These are phyloP conservation scores for Halcyon smyrnensis DNA, from an alignment of 2,797 vertebrate genomes.

Conservation along the genomic window DNA sequence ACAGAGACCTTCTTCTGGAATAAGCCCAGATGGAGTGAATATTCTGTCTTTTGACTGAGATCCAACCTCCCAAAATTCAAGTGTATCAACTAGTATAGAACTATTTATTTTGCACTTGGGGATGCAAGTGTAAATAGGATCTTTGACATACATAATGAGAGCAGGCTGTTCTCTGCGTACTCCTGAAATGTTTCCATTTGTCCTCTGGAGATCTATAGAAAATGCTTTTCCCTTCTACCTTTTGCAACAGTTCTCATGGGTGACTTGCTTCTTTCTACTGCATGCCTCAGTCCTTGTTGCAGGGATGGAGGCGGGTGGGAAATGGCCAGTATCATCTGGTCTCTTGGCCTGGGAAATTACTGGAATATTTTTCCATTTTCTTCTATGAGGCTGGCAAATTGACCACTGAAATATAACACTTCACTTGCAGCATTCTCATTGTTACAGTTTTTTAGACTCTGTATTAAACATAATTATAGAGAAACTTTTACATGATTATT, in stretches of 20 bases:
- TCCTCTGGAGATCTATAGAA: neutral
- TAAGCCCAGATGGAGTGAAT: neutral
- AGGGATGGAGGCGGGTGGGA: neutral
- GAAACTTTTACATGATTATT: neutral
- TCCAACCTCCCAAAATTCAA: neutral
- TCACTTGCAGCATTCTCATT: neutral
- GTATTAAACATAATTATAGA: neutral
- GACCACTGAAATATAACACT: neutral
- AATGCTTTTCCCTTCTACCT: neutral
- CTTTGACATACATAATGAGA: neutral
- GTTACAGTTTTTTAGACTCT: neutral
- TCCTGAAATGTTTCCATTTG: neutral
- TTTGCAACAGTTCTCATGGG: neutral
- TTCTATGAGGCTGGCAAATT: neutral
- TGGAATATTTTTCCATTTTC: neutral
- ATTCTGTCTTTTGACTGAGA: neutral
- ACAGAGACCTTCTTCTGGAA: neutral
- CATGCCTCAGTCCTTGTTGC: neutral
- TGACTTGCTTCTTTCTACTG: neutral
- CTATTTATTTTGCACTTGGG: neutral
- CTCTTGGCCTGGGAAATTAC: neutral
- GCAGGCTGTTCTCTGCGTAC: neutral
- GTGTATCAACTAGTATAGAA: neutral
- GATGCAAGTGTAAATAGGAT: neutral
- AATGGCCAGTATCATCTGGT: rapidly evolving